Conservation (phyloP, 2,113 vertebrate genomes). For the Alosa alosa region DNA sequence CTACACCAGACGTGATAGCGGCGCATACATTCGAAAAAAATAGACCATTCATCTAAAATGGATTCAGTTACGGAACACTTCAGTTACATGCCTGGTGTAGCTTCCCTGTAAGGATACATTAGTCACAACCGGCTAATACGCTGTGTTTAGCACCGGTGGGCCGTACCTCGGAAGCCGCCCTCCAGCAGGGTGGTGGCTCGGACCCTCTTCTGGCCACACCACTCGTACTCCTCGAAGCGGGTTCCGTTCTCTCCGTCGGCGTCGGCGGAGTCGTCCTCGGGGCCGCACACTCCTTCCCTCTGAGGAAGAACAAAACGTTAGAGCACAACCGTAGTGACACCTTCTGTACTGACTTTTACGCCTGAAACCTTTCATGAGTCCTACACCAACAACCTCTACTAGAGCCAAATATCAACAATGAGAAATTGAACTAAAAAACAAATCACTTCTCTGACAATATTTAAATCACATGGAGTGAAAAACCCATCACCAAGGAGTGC, state of each 20-base stretch:
- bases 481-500: conserved; percentile 39
- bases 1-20: too few relatives aligned
- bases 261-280: conserved; percentile 92
- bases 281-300: conserved; percentile 89
- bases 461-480: not conserved
- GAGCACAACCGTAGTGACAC: not conserved
- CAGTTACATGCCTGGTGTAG: too few relatives aligned
- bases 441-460: not conserved
- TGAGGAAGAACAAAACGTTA: conserved; percentile 64
- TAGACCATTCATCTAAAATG: too few relatives aligned
- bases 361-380: not conserved
- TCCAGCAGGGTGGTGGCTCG: conserved; percentile 93
- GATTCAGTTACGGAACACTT: too few relatives aligned
- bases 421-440: not conserved
- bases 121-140: too few relatives aligned
- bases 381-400: not conserved
- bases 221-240: conserved; percentile 97
- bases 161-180: conserved; percentile 93
- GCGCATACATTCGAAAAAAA: too few relatives aligned
- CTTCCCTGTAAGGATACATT: too few relatives aligned
- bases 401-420: not conserved
- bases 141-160: not conserved
- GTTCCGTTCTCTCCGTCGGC: conserved; percentile 91
- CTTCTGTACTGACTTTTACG: conserved; percentile 12
- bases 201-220: conserved; percentile 98